Evolutionary conservation across 2,888 invertebrate species (phyloP).

Genomic region (Ephialtes manifestator): DNA sequence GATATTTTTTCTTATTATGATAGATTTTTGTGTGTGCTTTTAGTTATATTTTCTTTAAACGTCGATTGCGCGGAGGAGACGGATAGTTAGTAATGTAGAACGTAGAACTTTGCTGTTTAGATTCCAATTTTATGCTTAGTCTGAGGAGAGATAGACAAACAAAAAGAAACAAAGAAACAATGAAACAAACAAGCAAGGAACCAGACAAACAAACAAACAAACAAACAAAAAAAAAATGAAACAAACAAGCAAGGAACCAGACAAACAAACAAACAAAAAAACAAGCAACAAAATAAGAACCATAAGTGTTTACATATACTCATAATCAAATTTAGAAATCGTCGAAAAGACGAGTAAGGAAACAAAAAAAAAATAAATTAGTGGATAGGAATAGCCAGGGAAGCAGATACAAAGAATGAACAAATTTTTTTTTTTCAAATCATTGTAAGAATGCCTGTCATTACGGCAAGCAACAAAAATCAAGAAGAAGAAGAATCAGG

Average conservation of each 20-base stretch:
- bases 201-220: not conserved
- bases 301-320: conserved; percentile 27
- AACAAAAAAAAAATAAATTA: conserved; percentile 25
- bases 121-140: conserved; percentile 33
- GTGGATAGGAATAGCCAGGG: not conserved
- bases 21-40: conserved; percentile 41
- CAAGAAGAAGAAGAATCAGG: not conserved
- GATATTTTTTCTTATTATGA: conserved; percentile 16
- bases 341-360: conserved; percentile 4
- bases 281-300: conserved; percentile 17
- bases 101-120: conserved; percentile 33
- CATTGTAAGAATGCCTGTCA: not conserved
- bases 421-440: conserved; percentile 11
- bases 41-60: not conserved
- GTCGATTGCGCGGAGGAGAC: not conserved
- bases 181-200: not conserved
- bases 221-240: too few relatives aligned
- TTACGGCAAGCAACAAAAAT: not conserved
- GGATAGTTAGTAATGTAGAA: conserved; percentile 4
- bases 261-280: not conserved
- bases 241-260: not conserved
- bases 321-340: conserved; percentile 29
- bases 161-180: not conserved
- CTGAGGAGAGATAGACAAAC: conserved; percentile 3
- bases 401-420: conserved; percentile 10